A percentile compares a stretch with the other conserved stretches of the same genome.
These are phyloP conservation scores for Poecilia latipinna DNA, from an alignment of 2,113 vertebrate genomes.

Conservation along the genomic window DNA sequence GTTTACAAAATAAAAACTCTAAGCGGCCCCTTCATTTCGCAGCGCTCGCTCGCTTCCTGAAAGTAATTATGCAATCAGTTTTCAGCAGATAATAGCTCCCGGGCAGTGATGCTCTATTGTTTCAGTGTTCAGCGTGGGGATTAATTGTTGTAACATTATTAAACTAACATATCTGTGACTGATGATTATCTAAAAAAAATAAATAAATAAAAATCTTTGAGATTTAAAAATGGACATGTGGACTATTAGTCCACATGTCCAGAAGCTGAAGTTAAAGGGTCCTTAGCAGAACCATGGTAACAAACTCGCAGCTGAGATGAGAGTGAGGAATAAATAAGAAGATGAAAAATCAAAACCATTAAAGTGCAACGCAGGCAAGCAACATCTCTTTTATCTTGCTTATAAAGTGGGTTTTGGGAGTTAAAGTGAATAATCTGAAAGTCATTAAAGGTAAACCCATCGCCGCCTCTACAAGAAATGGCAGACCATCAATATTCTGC, in stretches of 20 bases:
- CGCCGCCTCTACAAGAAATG: conserved; percentile 21
- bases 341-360: conserved; percentile 10
- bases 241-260: conserved; percentile 35
- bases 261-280: conserved; percentile 27
- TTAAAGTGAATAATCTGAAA: conserved; percentile 61
- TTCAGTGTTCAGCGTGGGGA: conserved; percentile 48
- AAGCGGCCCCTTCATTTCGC: conserved; percentile 11
- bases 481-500: conserved; percentile 46
- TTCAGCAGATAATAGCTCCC: conserved; percentile 48
- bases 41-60: neutral
- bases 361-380: neutral
- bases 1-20: conserved; percentile 30
- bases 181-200: conserved; percentile 48
- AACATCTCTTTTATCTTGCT: neutral
- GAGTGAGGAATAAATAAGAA: neutral
- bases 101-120: conserved; percentile 33
- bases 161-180: conserved; percentile 49
- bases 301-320: neutral
- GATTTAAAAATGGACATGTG: conserved; percentile 37
- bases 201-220: conserved; percentile 16
- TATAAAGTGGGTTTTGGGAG: conserved; percentile 53
- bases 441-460: conserved; percentile 27
- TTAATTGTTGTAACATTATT: conserved; percentile 45
- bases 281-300: conserved; percentile 15
- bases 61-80: conserved; percentile 50